phyloP scores from a whole-genome alignment of 2,113 vertebrate genomes.

The Himantopus leucocephalus region DNA sequence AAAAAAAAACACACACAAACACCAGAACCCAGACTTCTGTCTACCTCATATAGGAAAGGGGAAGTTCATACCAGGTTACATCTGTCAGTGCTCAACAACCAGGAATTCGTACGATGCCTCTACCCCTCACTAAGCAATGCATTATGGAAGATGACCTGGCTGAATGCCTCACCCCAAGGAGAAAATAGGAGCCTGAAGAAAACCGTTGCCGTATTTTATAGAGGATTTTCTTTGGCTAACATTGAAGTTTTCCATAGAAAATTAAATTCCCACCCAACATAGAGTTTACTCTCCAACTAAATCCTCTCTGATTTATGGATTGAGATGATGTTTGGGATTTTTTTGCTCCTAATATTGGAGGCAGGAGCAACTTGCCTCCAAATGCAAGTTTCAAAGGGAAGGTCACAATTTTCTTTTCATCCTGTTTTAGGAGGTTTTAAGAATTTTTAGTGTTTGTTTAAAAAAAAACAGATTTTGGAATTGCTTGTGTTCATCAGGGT shows the following conservation, averaged over 20 bases:
- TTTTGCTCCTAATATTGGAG: neutral
- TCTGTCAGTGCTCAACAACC: conserved; percentile 20
- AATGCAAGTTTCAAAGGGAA: neutral
- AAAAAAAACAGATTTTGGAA: neutral
- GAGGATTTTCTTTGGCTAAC: conserved; percentile 22
- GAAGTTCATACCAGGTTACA: conserved; percentile 48
- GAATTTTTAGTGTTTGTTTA: neutral
- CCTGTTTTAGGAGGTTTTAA: neutral
- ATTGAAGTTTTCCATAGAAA: conserved; percentile 16
- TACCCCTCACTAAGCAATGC: neutral
- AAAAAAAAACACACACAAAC: neutral
- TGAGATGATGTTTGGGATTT: neutral
- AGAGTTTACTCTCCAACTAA: neutral
- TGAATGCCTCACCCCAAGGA: neutral
- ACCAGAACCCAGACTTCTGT: conserved; percentile 24
- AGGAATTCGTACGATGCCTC: neutral
- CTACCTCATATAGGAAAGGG: conserved; percentile 22
- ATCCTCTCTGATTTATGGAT: conserved; percentile 34
- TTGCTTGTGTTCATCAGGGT: neutral
- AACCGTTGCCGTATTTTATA: neutral
- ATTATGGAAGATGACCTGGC: neutral
- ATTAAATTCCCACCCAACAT: conserved; percentile 16
- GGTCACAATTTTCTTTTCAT: neutral
- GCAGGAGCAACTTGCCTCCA: neutral
- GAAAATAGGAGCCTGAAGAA: conserved; percentile 1